phyloP scores from a whole-genome alignment of 1,140 invertebrate species.

The Sipha flava region DNA sequence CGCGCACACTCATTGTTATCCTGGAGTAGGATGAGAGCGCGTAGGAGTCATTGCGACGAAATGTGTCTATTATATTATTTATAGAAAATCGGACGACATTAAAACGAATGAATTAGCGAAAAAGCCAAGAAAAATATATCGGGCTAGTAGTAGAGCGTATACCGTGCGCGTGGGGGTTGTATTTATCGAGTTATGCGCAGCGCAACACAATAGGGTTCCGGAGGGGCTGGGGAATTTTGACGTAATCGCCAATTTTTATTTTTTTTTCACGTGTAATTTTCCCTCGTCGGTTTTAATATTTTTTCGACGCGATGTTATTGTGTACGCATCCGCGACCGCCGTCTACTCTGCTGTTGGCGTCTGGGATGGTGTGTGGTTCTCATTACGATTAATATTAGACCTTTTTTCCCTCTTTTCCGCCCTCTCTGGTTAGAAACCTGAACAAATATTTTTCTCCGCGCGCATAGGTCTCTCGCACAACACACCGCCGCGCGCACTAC shows the following conservation, averaged over 20 bases:
- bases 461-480: not conserved
- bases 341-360: not conserved
- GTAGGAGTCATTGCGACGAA: not conserved
- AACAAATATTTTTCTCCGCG: conserved; percentile 22
- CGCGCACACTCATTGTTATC: too few relatives aligned
- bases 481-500: not conserved
- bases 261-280: too few relatives aligned
- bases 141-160: too few relatives aligned
- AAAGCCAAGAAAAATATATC: not conserved
- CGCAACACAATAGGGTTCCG: too few relatives aligned
- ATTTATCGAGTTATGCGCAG: too few relatives aligned
- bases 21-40: not conserved
- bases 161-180: too few relatives aligned
- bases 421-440: not conserved
- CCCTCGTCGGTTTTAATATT: not conserved
- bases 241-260: not conserved
- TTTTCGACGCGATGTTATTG: not conserved
- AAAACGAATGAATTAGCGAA: conserved; percentile 11
- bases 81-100: not conserved
- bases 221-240: not conserved
- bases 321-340: not conserved
- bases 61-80: not conserved
- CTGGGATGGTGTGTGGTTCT: not conserved
- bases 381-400: not conserved
- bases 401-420: not conserved